phyloP scores from a whole-genome alignment of 2,888 invertebrate genomes.

The Hermodice carunculata region DNA sequence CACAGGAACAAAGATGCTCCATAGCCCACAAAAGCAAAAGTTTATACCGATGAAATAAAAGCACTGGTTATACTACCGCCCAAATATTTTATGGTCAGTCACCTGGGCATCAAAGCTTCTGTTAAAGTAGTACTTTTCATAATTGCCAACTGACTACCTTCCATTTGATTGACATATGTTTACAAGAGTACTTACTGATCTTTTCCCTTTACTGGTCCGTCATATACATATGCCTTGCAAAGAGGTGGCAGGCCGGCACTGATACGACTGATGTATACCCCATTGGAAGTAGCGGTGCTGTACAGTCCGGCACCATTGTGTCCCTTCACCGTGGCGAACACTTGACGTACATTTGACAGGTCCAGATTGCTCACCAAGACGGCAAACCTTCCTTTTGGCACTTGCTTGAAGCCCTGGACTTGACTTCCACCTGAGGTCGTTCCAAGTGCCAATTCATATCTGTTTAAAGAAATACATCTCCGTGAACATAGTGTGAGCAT shows the following conservation, averaged over 20 bases:
- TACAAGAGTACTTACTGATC: too few relatives aligned
- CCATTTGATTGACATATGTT: too few relatives aligned
- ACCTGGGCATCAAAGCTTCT: too few relatives aligned
- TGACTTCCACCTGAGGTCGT: constrained; percentile 13
- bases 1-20: too few relatives aligned
- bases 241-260: constrained; percentile 48
- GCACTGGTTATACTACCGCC: too few relatives aligned
- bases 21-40: too few relatives aligned
- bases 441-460: constrained; percentile 15
- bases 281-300: constrained; percentile 49
- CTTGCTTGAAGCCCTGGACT: neutral
- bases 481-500: too few relatives aligned
- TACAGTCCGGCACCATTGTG: constrained; percentile 51
- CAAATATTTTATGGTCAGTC: neutral
- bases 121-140: too few relatives aligned
- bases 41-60: too few relatives aligned
- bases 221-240: constrained; percentile 41
- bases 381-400: neutral
- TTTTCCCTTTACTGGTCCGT: too few relatives aligned
- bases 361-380: neutral
- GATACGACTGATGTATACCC: constrained; percentile 52
- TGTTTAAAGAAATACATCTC: too few relatives aligned
- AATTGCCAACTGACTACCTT: too few relatives aligned
- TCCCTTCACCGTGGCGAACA: constrained; percentile 53
- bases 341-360: constrained; percentile 27